Percentiles rank a stretch among this genome's conserved stretches.
phyloP scores from a whole-genome alignment of 2,113 vertebrate genomes.

The Eulemur rufifrons region DNA sequence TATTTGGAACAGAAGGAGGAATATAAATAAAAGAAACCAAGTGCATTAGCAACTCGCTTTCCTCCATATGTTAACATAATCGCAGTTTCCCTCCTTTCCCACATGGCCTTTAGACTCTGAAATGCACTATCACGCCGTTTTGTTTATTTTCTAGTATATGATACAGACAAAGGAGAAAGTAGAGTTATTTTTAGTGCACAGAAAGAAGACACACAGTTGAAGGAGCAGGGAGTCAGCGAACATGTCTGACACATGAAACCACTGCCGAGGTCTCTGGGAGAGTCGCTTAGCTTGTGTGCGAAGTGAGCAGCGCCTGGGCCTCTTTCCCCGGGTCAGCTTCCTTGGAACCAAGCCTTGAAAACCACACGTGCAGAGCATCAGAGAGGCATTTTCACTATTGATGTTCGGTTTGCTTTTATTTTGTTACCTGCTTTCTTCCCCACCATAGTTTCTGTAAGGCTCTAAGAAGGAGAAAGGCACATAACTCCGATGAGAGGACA shows the following conservation, averaged over 20 bases:
- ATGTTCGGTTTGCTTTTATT: background rate
- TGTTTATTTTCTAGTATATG: background rate
- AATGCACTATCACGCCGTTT: background rate
- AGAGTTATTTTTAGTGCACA: background rate
- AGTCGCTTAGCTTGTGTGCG: background rate
- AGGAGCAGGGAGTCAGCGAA: background rate
- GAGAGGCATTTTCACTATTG: background rate
- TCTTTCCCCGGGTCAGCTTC: background rate
- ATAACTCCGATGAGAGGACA: background rate
- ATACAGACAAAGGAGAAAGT: background rate
- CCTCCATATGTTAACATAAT: conserved; percentile 50
- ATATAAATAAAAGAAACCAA: conserved; percentile 61
- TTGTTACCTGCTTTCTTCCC: background rate
- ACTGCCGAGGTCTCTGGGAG: background rate
- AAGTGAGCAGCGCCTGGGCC: background rate
- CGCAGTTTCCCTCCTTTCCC: conserved; percentile 11
- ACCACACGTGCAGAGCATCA: background rate
- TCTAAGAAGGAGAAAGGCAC: background rate
- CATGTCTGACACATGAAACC: background rate
- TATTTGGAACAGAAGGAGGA: conserved; percentile 57
- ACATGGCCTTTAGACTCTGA: background rate
- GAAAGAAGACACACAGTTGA: background rate
- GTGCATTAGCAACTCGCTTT: conserved; percentile 25
- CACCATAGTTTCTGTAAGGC: background rate
- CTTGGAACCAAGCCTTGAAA: background rate